Evolutionary conservation across 2,797 vertebrate species (phyloP).

Genomic region (Taeniopygia guttata): DNA sequence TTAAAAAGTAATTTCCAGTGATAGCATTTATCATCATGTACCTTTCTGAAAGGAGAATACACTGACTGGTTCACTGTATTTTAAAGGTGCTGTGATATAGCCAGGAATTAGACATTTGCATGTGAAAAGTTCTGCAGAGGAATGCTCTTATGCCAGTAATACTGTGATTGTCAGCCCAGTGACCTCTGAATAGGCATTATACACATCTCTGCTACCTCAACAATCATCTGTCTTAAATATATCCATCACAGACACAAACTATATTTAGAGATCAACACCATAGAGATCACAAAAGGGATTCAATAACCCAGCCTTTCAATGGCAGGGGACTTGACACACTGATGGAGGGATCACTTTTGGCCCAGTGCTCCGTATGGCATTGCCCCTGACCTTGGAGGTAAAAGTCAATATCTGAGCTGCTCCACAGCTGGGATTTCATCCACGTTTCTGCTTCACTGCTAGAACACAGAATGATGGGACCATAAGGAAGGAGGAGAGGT

Average conservation of each 20-base stretch:
- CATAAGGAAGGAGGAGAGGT: neutral
- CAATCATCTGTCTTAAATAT: neutral
- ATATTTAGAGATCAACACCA: neutral
- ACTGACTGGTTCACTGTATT: neutral
- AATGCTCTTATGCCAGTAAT: neutral
- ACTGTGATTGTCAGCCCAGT: neutral
- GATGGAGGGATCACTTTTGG: neutral
- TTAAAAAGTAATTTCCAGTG: neutral
- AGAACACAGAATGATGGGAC: neutral
- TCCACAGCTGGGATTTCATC: neutral
- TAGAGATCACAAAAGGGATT: neutral
- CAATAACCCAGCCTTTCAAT: neutral
- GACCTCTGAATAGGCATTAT: neutral
- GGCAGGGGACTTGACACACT: neutral
- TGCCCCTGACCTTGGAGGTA: neutral
- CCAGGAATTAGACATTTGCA: neutral
- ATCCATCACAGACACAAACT: neutral
- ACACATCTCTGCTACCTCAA: neutral
- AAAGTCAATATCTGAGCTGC: neutral
- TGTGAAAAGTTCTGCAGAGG: conserved; percentile 12
- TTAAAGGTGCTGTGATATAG: neutral
- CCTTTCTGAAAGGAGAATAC: conserved; percentile 2
- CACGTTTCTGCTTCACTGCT: neutral
- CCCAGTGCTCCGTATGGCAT: neutral
- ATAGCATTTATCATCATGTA: conserved; percentile 20